Conservation (phyloP, 2,888 invertebrate genomes). For the Philopedon plagiatum region DNA sequence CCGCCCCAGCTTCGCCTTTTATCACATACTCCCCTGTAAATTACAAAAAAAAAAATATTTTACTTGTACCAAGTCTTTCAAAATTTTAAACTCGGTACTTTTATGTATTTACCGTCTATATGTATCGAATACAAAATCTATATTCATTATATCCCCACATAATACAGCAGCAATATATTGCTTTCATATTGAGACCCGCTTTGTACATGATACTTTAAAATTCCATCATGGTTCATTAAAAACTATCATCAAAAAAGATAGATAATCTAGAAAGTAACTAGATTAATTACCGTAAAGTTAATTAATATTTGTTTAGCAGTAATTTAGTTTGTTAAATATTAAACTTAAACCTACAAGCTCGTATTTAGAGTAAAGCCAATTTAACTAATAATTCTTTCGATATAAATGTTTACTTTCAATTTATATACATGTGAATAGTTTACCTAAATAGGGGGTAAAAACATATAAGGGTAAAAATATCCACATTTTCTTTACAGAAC, state of each 20-base stretch:
- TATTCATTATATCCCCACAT: too few species aligned
- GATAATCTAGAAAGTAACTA: conserved; percentile 35
- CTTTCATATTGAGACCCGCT: not conserved
- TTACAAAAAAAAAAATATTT: too few species aligned
- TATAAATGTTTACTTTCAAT: conserved; percentile 36
- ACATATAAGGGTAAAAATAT: not conserved
- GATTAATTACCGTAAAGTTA: conserved; percentile 41
- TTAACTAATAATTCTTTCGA: conserved; percentile 9
- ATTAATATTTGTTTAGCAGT: conserved; percentile 39
- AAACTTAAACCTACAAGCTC: not conserved
- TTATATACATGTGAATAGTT: not conserved
- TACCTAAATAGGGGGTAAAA: not conserved
- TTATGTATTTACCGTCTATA: too few species aligned
- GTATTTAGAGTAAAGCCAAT: conserved; percentile 21
- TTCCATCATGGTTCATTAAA: conserved; percentile 32
- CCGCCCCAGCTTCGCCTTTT: conserved; percentile 64
- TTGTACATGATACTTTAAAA: not conserved
- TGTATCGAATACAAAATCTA: too few species aligned
- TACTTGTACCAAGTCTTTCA: too few species aligned
- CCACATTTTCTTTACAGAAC: too few species aligned
- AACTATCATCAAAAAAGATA: conserved; percentile 32
- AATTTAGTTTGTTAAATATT: conserved; percentile 20
- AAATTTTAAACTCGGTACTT: too few species aligned
- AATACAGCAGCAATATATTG: too few species aligned
- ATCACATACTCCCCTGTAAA: conserved; percentile 76